A percentile compares a stretch with the other conserved stretches of the same genome.
phyloP scores from a whole-genome alignment of 2,113 vertebrate genomes.

The Alethe castanea region DNA sequence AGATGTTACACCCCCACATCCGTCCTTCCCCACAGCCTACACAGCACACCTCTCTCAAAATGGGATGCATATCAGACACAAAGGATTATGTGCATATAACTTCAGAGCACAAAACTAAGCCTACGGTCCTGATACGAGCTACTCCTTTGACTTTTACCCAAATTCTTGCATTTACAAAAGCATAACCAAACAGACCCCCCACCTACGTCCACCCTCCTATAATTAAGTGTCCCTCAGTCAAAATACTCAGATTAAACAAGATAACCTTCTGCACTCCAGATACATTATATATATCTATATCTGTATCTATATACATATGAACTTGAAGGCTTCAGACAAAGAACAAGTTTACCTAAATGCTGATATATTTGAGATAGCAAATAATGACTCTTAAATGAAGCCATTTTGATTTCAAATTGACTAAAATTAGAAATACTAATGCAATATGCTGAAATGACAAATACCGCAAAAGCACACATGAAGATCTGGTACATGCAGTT shows the following conservation, averaged over 20 bases:
- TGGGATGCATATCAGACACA: not conserved
- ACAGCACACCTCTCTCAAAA: not conserved
- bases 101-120: not conserved
- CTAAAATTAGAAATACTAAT: not conserved
- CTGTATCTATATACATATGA: not conserved
- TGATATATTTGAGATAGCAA: not conserved
- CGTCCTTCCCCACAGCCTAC: rapidly evolving
- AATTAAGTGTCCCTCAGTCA: not conserved
- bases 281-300: too few relatives aligned
- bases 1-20: not conserved
- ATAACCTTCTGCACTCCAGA: not conserved
- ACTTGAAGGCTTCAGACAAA: not conserved
- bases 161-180: not conserved
- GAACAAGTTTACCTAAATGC: not conserved
- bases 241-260: not conserved
- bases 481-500: not conserved
- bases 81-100: not conserved
- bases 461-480: not conserved
- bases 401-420: not conserved
- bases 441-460: not conserved
- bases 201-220: not conserved
- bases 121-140: not conserved
- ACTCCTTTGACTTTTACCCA: not conserved
- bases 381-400: not conserved
- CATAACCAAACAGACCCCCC: rapidly evolving